Percentiles rank a stretch among this genome's conserved stretches.
These are phyloP conservation scores for Phorcus lineatus DNA, from an alignment of 2,888 invertebrate species.

Conservation along the genomic window DNA sequence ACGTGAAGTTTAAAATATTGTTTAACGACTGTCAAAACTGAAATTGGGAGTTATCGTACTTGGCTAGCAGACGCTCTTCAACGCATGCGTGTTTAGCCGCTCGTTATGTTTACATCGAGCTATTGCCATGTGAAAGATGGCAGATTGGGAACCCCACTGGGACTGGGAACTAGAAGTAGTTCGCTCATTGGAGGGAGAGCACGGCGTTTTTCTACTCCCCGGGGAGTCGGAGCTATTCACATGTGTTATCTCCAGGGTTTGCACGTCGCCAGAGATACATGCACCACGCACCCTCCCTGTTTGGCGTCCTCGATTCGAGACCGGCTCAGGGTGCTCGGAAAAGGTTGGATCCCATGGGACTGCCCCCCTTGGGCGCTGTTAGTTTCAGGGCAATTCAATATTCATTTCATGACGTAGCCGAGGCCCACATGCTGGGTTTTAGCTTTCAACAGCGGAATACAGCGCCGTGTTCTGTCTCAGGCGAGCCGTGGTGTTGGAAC, in stretches of 20 bases:
- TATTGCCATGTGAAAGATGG: constrained; percentile 25
- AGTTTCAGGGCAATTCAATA: constrained; percentile 67
- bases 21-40: too few species aligned
- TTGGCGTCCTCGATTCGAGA: constrained; percentile 34
- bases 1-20: too few species aligned
- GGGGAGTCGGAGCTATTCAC: constrained; percentile 40
- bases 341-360: constrained; percentile 58
- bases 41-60: not conserved
- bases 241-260: constrained; percentile 48
- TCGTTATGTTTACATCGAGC: constrained; percentile 3
- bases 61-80: constrained; percentile 20
- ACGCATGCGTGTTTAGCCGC: constrained; percentile 16
- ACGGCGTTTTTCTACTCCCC: constrained; percentile 33
- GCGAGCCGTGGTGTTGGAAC: not conserved
- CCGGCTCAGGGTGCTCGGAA: constrained; percentile 44
- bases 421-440: constrained; percentile 55
- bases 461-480: constrained; percentile 26
- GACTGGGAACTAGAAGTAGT: constrained; percentile 42
- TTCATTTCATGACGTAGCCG: constrained; percentile 62
- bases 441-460: constrained; percentile 47
- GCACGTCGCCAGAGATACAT: constrained; percentile 43
- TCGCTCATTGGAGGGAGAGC: constrained; percentile 25
- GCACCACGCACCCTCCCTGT: constrained; percentile 46
- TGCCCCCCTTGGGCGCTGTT: constrained; percentile 60
- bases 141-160: constrained; percentile 52